Percentiles rank a stretch among this genome's conserved stretches.
These are phyloP conservation scores for Calypte anna DNA, from an alignment of 2,113 vertebrate genomes.

Conservation along the genomic window DNA sequence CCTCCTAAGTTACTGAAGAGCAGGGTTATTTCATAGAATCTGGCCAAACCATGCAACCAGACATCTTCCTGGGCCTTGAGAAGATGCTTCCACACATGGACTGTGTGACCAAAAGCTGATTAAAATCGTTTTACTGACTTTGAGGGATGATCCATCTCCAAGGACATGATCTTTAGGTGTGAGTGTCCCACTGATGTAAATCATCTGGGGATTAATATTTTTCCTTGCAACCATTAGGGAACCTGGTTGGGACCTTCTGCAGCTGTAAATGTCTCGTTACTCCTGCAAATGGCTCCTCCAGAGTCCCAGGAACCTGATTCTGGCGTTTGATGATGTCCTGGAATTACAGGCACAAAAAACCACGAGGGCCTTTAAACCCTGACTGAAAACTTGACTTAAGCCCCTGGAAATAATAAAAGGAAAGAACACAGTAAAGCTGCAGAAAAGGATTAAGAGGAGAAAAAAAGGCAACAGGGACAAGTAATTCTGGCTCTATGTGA, in stretches of 20 bases:
- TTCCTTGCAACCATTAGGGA: not conserved
- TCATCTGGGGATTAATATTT: not conserved
- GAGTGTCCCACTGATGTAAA: not conserved
- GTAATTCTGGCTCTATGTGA: not conserved
- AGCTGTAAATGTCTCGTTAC: not conserved
- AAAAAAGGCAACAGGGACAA: not conserved
- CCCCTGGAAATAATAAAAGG: slow-evolving; percentile 37
- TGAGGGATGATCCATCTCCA: not conserved
- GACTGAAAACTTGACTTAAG: slow-evolving; percentile 47
- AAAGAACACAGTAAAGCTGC: slow-evolving; percentile 12
- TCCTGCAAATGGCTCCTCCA: not conserved
- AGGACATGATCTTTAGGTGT: not conserved
- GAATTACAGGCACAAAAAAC: not conserved
- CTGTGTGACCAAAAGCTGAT: not conserved
- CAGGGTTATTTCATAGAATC: not conserved
- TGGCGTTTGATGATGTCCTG: not conserved
- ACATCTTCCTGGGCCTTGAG: not conserved
- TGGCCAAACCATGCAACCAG: not conserved
- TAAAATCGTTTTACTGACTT: not conserved
- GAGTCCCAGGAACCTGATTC: not conserved
- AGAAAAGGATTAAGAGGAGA: slow-evolving; percentile 11
- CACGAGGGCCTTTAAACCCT: not conserved
- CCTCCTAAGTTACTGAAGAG: not conserved
- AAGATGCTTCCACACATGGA: accelerated
- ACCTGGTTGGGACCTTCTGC: not conserved